Conservation (phyloP, 2,797 vertebrate genomes). For the Spatula versicolor region DNA sequence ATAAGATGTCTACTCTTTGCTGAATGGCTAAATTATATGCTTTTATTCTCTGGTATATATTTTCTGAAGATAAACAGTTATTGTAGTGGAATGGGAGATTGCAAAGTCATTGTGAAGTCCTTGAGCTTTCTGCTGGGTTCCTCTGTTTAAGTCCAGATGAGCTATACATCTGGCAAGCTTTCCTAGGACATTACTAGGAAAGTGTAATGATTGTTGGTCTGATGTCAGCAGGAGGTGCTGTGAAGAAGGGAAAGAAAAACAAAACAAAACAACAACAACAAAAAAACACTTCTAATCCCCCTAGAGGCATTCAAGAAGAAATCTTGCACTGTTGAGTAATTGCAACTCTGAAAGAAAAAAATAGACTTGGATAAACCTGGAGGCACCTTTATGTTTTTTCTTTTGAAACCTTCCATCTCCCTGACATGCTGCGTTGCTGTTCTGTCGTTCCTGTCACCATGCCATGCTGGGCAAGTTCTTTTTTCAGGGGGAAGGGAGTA, state of each 20-base stretch:
- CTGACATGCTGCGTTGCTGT: not conserved
- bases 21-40: not conserved
- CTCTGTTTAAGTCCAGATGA: slow-evolving; percentile 38
- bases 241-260: slow-evolving; percentile 34
- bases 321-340: slow-evolving; percentile 51
- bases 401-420: slow-evolving; percentile 57
- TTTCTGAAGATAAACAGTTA: slow-evolving; percentile 23
- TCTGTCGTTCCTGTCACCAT: slow-evolving; percentile 42
- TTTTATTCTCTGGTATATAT: not conserved
- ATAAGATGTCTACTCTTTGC: not conserved
- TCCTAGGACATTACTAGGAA: slow-evolving; percentile 66
- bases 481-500: not conserved
- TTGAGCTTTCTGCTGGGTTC: slow-evolving; percentile 20
- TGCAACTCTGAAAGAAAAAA: slow-evolving; percentile 65
- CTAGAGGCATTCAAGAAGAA: slow-evolving; percentile 63
- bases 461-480: slow-evolving; percentile 22
- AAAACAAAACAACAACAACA: no score
- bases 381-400: slow-evolving; percentile 53
- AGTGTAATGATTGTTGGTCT: slow-evolving; percentile 58
- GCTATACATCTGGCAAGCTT: slow-evolving; percentile 36
- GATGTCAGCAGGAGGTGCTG: slow-evolving; percentile 64
- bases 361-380: slow-evolving; percentile 53
- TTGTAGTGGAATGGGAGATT: slow-evolving; percentile 29
- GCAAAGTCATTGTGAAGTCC: slow-evolving; percentile 21
- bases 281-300: not conserved